Percentiles rank a stretch among this genome's conserved stretches.
Conservation (phyloP, 2,113 vertebrate genomes). For the Gallinago jamesoni region DNA sequence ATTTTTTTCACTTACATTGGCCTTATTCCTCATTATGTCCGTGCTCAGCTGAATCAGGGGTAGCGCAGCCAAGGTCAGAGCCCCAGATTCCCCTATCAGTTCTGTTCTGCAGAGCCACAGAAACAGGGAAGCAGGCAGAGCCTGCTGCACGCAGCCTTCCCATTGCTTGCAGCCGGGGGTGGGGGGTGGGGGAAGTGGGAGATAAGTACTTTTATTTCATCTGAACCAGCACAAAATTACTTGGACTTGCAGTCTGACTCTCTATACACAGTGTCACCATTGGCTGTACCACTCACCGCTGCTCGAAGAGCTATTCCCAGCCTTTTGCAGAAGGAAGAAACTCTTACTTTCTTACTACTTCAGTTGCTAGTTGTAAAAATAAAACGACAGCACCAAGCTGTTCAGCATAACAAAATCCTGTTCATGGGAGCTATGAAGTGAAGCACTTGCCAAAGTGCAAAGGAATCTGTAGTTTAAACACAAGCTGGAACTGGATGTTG, state of each 20-base stretch:
- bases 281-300: background rate
- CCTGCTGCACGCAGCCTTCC: background rate
- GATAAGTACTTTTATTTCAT: background rate
- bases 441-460: slow-evolving; percentile 46
- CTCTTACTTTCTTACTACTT: background rate
- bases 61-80: background rate
- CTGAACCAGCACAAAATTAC: background rate
- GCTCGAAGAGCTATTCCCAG: background rate
- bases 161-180: background rate
- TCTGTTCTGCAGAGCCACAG: background rate
- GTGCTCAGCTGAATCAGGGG: background rate
- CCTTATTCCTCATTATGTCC: background rate
- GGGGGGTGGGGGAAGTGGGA: background rate
- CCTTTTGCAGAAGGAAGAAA: background rate
- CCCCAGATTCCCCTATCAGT: background rate
- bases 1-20: background rate
- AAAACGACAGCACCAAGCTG: slow-evolving; percentile 25
- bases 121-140: slow-evolving; percentile 27
- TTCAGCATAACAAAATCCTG: background rate
- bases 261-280: background rate
- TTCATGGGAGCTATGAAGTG: background rate
- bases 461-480: slow-evolving; percentile 71
- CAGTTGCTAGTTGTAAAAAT: background rate
- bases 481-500: background rate
- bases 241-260: background rate